Base-by-base conservation (phyloP, 2,888 invertebrate species). In the Chrysolina oricalcia region DNA sequence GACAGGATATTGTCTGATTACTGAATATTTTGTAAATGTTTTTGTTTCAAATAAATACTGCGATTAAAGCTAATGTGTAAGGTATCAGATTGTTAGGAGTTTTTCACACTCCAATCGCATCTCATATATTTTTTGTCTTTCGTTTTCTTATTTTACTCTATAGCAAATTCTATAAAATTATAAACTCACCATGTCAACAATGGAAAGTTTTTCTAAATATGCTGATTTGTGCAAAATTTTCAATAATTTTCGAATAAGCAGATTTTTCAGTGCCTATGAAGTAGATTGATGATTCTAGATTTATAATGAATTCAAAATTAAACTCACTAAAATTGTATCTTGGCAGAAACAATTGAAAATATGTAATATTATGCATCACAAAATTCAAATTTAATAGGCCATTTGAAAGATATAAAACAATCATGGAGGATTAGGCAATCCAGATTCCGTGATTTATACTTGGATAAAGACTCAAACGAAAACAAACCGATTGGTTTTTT, bases 131-230 rank as follows among this genome's bases (percentile, higher is more conserved):
- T 53, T 53, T 23, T 23, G 19, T 3, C 53, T 53, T 53, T 11
- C 11, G 11, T 53, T 19, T 53, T 21, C 21, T 53, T 53, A 53
- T 53, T 13, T 23, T 53, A 53, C 21, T 53, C 19, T 53, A 53
- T 53, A 53, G 53, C 21, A 53, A 53, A 53, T 3, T 53, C 53
- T 53, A 53, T 53, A 53, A 53, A 53, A 53, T 21, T 53, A 53
- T 53, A 21, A 53, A 23, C 23, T 53, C 48, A 17, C 8, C 53
- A 17, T 19, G 19, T 21, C 11, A 21, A 23, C 4, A 21, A 11
- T 23, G 53, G 21, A 53, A 13, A 23, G 53, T 21, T 53, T 13
- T 53, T 21, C 53, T 53, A 11, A 19, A 17, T 53, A 53, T 53
- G 15, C 4, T 21, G 17, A 10, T 53, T 53, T 53, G 53, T 53